Evolutionary conservation across 2,113 vertebrate genomes (phyloP), one percentile per base, ranked within the genome.

Genomic region (Grallaria varia): DNA sequence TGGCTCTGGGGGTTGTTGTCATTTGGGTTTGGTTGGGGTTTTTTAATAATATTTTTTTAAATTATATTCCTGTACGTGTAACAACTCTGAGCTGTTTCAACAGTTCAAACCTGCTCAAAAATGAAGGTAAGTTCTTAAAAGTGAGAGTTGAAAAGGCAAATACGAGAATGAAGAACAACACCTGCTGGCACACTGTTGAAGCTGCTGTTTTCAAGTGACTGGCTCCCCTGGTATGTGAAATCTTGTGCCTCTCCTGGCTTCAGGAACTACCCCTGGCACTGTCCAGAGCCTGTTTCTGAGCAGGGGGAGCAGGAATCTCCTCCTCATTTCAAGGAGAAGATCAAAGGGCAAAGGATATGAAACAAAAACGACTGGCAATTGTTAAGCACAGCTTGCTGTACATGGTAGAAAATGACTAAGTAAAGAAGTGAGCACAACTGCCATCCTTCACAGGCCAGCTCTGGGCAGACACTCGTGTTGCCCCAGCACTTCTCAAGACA

Each of bases 241-340:
- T 33, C 75, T 39, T 23, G 31, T 18, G 39, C 64, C 4, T 64
- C 53, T 19, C 0, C 2, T 44, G 39, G 44, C 59, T 73, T 73
- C 59, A 9, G 10, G 2, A 24, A 50, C 35, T 6, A 9, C 25
- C 37, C 0, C 0, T 35, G 50, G 50, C 47, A 19, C 35, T 52
- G 39, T 0, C 28, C 25, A 39, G 3, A 45, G 55, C 27, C 40
- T 59, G 53, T 11, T 68, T 31, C n/a, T 31, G 33, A 42, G 62
- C 2, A 0, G 4, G 30, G 30, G 5, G 20, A 72, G 21, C 35
- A 75, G n/a, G 50, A 50, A 40, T 31, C 19, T 47, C 63, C 33
- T 81, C 4, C 47, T 84, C 1, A 8, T n/a, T 81, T 71, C 18
- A 55, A 42, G 63, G 16, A 37, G 31, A 78, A 56, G 4, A 68